These are phyloP conservation scores for Scomber scombrus DNA, from an alignment of 2,113 vertebrate species.

Conservation along the genomic window DNA sequence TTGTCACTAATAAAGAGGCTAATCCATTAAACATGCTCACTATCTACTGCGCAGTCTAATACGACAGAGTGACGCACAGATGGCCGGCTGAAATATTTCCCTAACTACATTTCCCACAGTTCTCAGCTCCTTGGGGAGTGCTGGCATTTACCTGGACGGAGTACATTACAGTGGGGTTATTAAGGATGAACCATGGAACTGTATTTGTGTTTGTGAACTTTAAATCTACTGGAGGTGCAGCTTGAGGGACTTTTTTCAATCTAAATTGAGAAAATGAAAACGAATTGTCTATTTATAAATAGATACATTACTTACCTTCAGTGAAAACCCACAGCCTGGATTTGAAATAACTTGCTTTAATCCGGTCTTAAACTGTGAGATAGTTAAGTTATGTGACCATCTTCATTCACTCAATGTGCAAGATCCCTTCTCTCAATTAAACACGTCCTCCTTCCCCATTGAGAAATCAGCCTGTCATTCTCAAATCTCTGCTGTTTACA, in stretches of 20 bases:
- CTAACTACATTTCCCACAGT: slow-evolving; percentile 62
- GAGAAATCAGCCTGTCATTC: slow-evolving; percentile 72
- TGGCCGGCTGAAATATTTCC: slow-evolving; percentile 51
- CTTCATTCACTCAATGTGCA: slow-evolving; percentile 44
- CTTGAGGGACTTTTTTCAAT: not conserved
- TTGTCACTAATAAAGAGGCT: slow-evolving; percentile 72
- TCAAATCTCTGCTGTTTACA: slow-evolving; percentile 56
- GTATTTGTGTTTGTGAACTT: not conserved
- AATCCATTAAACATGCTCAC: slow-evolving; percentile 78
- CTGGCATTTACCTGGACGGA: not conserved
- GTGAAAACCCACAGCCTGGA: slow-evolving; percentile 22
- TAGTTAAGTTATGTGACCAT: slow-evolving; percentile 8
- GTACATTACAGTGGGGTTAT: too few relatives aligned
- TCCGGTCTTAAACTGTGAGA: slow-evolving; percentile 19
- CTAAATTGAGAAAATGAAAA: not conserved
- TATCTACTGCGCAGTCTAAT: slow-evolving; percentile 54
- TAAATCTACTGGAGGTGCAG: not conserved
- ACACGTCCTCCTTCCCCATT: slow-evolving; percentile 55
- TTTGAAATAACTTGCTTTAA: not conserved
- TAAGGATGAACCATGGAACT: too few relatives aligned
- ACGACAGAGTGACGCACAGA: slow-evolving; percentile 50
- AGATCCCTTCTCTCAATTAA: slow-evolving; percentile 42
- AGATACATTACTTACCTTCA: not conserved
- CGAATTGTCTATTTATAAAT: not conserved
- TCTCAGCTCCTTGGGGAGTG: not conserved